These are phyloP conservation scores for Mormyrus iriodes DNA, from an alignment of 2,113 vertebrate species.

Conservation along the genomic window DNA sequence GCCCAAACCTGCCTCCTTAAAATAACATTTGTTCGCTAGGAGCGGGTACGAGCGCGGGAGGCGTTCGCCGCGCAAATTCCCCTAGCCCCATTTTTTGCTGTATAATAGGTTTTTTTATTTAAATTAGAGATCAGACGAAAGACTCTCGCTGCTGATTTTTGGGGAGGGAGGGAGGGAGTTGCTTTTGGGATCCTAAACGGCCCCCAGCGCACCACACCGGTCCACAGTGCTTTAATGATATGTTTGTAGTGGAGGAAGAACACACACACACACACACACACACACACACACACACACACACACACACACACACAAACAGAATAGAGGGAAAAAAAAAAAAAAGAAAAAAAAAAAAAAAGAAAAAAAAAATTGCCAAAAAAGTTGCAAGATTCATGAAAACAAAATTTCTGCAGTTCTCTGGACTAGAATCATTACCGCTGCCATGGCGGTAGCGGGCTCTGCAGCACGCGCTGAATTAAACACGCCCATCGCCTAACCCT, in stretches of 20 bases:
- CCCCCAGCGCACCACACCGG: constrained; percentile 56
- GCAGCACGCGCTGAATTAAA: constrained; percentile 37
- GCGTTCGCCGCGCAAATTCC: constrained; percentile 54
- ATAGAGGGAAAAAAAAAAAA: constrained; percentile 22
- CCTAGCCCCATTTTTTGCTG: constrained; percentile 63
- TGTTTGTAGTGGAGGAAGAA: neutral
- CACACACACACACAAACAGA: no score
- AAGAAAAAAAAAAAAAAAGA: neutral
- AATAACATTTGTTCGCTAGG: constrained; percentile 75
- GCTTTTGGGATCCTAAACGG: constrained; percentile 56
- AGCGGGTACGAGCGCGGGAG: constrained; percentile 61
- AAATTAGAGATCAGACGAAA: constrained; percentile 70
- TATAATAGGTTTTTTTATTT: constrained; percentile 71
- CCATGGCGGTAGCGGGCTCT: constrained; percentile 9
- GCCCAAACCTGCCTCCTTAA: constrained; percentile 65
- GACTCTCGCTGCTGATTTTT: constrained; percentile 57
- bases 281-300: neutral
- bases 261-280: neutral
- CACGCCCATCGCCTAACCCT: neutral
- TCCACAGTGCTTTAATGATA: constrained; percentile 52
- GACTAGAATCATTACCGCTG: constrained; percentile 44
- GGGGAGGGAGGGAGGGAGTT: constrained; percentile 46
- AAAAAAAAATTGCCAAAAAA: constrained; percentile 35
- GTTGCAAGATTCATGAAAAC: constrained; percentile 45
- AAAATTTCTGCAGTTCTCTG: constrained; percentile 34